phyloP scores from a whole-genome alignment of 2,113 vertebrate genomes.

The Bufo gargarizans region DNA sequence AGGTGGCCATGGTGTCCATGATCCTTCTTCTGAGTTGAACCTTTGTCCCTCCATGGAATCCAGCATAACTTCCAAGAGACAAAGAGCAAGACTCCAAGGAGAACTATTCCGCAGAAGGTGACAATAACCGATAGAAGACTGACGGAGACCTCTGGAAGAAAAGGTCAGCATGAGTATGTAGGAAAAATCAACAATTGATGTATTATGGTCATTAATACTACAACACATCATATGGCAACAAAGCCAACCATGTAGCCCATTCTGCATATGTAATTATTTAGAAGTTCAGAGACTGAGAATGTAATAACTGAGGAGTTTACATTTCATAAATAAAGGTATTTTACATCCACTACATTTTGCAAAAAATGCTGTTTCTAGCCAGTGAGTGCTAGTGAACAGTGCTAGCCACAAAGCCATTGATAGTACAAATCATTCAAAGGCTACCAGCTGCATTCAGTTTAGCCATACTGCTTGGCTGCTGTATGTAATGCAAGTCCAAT shows the following conservation, averaged over 20 bases:
- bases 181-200: background rate
- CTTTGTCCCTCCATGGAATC: conserved; percentile 91
- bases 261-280: background rate
- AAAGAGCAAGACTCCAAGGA: conserved; percentile 91
- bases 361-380: too few relatives aligned
- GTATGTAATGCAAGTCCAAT: background rate
- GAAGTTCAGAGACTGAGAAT: background rate
- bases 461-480: background rate
- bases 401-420: too few relatives aligned
- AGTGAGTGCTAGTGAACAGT: too few relatives aligned
- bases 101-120: conserved; percentile 91
- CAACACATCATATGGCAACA: background rate
- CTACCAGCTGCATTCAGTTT: too few relatives aligned
- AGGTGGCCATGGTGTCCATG: conserved; percentile 71
- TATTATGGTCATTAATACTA: background rate
- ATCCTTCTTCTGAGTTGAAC: conserved; percentile 76
- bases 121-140: conserved; percentile 92
- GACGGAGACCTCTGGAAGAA: conserved; percentile 85
- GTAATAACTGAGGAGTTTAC: too few relatives aligned
- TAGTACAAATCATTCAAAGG: too few relatives aligned
- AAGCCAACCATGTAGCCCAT: background rate
- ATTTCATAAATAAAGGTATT: background rate
- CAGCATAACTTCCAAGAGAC: conserved; percentile 96
- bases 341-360: too few relatives aligned
- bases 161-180: background rate